Conservation (phyloP, 2,888 invertebrate genomes). For the Peribatodes rhomboidaria region DNA sequence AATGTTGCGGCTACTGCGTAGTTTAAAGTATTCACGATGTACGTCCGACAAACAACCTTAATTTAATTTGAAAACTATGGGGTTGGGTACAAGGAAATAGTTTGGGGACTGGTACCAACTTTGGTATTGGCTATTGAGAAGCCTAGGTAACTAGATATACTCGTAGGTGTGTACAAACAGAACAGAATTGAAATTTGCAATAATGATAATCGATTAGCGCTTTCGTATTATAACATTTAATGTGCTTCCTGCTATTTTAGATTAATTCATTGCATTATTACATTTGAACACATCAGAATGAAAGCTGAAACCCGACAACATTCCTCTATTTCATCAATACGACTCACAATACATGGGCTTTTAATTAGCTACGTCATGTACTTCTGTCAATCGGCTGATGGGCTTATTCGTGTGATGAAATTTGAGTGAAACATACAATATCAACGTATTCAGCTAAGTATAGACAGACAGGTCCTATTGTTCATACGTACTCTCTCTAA, state of each 20-base stretch:
- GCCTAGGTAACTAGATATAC: conserved; percentile 7
- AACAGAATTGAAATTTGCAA: not conserved
- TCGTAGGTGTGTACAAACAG: not conserved
- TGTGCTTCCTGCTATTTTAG: not conserved
- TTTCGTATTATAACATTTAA: not conserved
- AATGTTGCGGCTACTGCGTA: conserved; percentile 22
- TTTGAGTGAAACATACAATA: conserved; percentile 51
- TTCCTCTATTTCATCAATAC: conserved; percentile 58
- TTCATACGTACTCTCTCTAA: conserved; percentile 35
- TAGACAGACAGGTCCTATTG: conserved; percentile 38
- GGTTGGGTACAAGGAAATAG: conserved; percentile 76
- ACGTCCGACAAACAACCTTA: conserved; percentile 59
- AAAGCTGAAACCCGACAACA: conserved; percentile 38
- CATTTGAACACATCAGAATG: not conserved
- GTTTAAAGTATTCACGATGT: conserved; percentile 48
- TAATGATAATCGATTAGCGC: not conserved
- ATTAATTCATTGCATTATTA: not conserved
- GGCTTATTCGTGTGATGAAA: conserved; percentile 70
- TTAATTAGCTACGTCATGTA: conserved; percentile 71
- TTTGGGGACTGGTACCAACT: conserved; percentile 56
- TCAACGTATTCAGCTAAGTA: conserved; percentile 22
- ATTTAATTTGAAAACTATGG: conserved; percentile 79
- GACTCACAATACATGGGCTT: conserved; percentile 69
- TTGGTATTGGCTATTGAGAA: conserved; percentile 43
- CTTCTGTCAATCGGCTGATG: conserved; percentile 59